A percentile compares a stretch with the other conserved stretches of the same genome.
Evolutionary conservation across 30 jellyfish, hydroid and myxozoan species (phyloP).

Genomic region (Cassiopea xamachana): DNA sequence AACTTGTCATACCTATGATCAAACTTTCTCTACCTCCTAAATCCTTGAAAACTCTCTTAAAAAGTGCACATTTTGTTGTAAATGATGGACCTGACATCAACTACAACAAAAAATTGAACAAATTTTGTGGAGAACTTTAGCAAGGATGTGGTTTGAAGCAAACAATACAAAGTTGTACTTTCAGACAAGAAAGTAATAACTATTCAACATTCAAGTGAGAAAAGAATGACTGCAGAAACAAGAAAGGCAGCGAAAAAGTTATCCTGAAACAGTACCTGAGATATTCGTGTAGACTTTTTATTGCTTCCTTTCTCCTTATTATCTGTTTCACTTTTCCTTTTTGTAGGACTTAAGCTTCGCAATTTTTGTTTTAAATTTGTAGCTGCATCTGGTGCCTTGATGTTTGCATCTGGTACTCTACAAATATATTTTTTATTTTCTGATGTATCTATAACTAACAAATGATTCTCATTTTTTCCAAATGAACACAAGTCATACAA

Average conservation of each 20-base stretch:
- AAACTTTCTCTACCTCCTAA: conserved; percentile 75
- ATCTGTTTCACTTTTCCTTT: conserved; percentile 39
- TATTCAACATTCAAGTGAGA: not conserved
- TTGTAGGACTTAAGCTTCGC: conserved; percentile 73
- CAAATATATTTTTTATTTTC: not conserved
- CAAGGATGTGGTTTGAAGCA: not conserved
- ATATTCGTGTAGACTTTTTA: conserved; percentile 22
- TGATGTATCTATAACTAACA: not conserved
- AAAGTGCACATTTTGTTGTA: conserved; percentile 85
- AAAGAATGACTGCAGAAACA: not conserved
- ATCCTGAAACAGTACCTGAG: conserved; percentile 27
- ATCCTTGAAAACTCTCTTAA: conserved; percentile 87
- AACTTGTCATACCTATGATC: conserved; percentile 69
- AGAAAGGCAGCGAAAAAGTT: not conserved
- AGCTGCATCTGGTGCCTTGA: conserved; percentile 67
- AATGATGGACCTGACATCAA: conserved; percentile 85
- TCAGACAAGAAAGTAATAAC: not conserved
- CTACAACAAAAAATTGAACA: conserved; percentile 30
- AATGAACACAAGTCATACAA: not conserved
- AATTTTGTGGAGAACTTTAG: not conserved
- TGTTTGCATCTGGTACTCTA: conserved; percentile 81
- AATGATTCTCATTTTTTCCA: not conserved
- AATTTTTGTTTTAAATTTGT: conserved; percentile 54
- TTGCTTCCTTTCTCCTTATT: conserved; percentile 27
- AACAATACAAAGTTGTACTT: not conserved